These are phyloP conservation scores for Odocoileus virginianus DNA, from an alignment of 2,113 vertebrate species.

Conservation along the genomic window DNA sequence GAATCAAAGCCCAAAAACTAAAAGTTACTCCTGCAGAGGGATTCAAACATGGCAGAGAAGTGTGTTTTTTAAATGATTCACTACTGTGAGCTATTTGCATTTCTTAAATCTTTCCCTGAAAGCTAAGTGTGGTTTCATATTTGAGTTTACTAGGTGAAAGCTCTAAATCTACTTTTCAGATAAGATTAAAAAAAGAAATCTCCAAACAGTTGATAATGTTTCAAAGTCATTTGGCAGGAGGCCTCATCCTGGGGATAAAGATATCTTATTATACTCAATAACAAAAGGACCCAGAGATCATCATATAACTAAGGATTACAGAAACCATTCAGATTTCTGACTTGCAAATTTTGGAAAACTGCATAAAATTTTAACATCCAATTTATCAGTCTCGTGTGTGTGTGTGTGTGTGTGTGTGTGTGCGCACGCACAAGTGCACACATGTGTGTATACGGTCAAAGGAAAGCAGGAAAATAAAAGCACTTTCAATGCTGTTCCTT, in stretches of 20 bases:
- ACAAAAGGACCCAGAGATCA: neutral
- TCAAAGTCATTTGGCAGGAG: conserved; percentile 42
- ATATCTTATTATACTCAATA: conserved; percentile 13
- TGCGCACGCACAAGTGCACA: neutral
- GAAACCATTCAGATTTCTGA: neutral
- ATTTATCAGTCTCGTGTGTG: neutral
- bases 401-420: no score
- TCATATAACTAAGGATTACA: conserved; percentile 19
- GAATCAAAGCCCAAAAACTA: neutral
- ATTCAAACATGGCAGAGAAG: neutral
- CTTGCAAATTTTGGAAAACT: neutral
- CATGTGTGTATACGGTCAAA: neutral
- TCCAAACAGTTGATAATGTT: conserved; percentile 13
- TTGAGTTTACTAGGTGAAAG: conserved; percentile 37
- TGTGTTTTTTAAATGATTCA: neutral
- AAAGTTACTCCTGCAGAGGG: neutral
- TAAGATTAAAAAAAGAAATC: conserved; percentile 34
- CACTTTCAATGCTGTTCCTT: neutral
- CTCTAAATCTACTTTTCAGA: conserved; percentile 34
- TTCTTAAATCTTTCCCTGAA: conserved; percentile 39
- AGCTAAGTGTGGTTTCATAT: conserved; percentile 28
- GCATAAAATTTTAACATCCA: neutral
- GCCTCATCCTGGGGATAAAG: conserved; percentile 19
- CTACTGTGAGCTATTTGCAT: conserved; percentile 15
- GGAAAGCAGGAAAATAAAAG: neutral